Conservation (phyloP, 2,113 vertebrate genomes). For the Misgurnus anguillicaudatus region DNA sequence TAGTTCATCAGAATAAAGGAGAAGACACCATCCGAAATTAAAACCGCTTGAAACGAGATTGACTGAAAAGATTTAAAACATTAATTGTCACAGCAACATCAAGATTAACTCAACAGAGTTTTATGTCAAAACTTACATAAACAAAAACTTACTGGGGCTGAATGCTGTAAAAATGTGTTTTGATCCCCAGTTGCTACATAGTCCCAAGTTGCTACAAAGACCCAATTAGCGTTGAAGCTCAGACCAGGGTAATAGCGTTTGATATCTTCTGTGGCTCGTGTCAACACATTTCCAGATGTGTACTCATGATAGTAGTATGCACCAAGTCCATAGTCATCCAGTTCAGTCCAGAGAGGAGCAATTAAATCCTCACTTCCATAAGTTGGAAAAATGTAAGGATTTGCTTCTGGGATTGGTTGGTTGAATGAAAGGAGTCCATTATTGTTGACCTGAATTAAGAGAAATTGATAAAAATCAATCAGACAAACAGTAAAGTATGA, state of each 20-base stretch:
- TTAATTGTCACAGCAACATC: too few species aligned
- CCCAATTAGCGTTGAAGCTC: constrained; percentile 6
- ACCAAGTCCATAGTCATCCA: constrained; percentile 39
- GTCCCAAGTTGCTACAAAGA: constrained; percentile 66
- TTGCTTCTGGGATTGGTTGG: accelerated
- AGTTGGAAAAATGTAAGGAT: neutral
- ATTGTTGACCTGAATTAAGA: constrained; percentile 36
- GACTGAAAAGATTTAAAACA: constrained; percentile 30
- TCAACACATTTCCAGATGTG: accelerated
- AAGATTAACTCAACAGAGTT: too few species aligned
- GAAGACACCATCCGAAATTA: constrained; percentile 38
- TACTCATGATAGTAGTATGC: constrained; percentile 54
- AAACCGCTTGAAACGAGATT: constrained; percentile 56
- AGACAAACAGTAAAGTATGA: neutral
- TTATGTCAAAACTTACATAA: neutral
- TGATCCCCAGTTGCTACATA: constrained; percentile 20
- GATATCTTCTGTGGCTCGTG: constrained; percentile 36
- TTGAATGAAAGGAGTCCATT: constrained; percentile 44
- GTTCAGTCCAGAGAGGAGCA: constrained; percentile 53
- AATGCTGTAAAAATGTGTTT: neutral
- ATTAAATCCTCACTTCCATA: constrained; percentile 33
- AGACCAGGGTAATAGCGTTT: constrained; percentile 16
- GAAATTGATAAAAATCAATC: neutral
- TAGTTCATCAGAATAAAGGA: constrained; percentile 60
- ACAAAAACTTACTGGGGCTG: constrained; percentile 16